A percentile compares a stretch with the other conserved stretches of the same genome.
Conservation (phyloP, 2,797 vertebrate species). For the Numenius phaeopus region DNA sequence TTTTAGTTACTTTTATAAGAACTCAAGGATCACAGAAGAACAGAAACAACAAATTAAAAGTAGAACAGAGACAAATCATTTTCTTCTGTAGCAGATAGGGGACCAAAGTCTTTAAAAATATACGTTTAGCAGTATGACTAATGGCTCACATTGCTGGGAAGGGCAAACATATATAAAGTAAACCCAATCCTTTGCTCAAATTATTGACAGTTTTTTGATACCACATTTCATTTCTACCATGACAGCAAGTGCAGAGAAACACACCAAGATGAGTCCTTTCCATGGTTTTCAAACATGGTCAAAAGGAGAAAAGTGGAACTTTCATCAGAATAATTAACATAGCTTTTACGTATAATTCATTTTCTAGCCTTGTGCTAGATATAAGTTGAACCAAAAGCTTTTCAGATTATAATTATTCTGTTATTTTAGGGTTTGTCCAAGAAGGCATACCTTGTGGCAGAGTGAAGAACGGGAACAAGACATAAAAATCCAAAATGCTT, state of each 20-base stretch:
- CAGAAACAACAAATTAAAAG: neutral
- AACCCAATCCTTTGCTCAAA: neutral
- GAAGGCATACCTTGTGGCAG: neutral
- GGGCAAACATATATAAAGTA: neutral
- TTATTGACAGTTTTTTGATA: neutral
- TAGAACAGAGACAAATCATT: neutral
- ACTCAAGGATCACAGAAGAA: neutral
- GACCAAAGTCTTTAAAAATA: neutral
- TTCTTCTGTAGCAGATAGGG: neutral
- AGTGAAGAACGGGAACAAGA: neutral
- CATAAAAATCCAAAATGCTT: neutral
- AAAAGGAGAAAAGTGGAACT: neutral
- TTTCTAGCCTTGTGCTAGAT: neutral
- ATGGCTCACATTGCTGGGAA: neutral
- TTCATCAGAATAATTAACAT: neutral
- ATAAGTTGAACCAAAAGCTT: neutral
- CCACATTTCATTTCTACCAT: neutral
- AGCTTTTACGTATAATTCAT: neutral
- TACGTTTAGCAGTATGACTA: neutral
- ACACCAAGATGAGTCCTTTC: neutral
- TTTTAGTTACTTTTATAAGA: neutral
- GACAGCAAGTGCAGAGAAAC: neutral
- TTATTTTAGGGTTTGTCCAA: neutral
- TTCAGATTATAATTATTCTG: neutral
- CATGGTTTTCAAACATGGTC: neutral